Base-by-base conservation (phyloP, 2,113 vertebrate genomes). In the Hydrolagus affinis region DNA sequence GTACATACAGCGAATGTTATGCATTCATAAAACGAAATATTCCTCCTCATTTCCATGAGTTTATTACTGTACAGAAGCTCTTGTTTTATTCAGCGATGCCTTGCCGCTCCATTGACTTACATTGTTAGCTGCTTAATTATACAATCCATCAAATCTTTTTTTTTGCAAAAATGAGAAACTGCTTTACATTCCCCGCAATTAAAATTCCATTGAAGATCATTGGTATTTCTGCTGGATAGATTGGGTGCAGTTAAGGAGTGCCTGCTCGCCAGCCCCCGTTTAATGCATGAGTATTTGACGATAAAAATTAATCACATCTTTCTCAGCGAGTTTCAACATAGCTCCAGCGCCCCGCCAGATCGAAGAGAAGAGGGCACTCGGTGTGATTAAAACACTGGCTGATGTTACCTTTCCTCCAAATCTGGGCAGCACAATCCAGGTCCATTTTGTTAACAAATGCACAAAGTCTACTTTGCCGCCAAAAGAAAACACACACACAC, bases 51-150 rank as follows among this genome's bases (percentile, higher is more conserved):
- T 87, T 57, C 11, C 90, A 91, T 90, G 89, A 87, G 91, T 92
- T 94, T 93, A 90, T 90, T 92, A 92, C 93, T 88, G 86, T 72
- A 88, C 93, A 90, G 86, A 88, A 90, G 88, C 88, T 87, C 90
- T 90, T 87, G 89, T 92, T 95, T 94, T 92, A 95, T 94, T 95
- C 94, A 93, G 91, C 56, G 87, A 94, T 92, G 90, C 91, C 92
- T 93, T 91, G 94, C 89, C 88, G 92, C 91, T 86, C 91, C 89
- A 94, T 90, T 95, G 95, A 95, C 95, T 97, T 95, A 96, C 94
- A 90, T 93, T 87, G 92, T 92, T 91, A 91, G 92, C 89, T 91
- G 89, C 94, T 96, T 97, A 97, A 97, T 97, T 96, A 96, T 91
- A 93, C 93, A 94, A 95, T 94, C 94, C 95, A 95, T 96, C 95